Conservation (phyloP, 2,113 vertebrate species). For the Natator depressus region DNA sequence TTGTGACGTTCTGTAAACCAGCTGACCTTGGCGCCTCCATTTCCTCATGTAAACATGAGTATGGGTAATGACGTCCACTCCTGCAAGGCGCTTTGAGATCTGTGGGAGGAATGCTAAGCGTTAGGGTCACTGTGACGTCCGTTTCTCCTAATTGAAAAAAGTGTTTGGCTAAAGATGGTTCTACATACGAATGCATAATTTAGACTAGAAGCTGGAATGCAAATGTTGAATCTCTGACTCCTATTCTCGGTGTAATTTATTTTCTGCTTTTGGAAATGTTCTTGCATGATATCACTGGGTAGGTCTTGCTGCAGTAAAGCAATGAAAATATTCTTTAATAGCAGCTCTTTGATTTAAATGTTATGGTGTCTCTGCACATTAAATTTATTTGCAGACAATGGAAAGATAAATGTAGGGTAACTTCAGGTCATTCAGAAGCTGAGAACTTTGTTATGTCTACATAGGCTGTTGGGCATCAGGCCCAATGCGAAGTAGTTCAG, state of each 20-base stretch:
- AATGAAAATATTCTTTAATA: background rate
- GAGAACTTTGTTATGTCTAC: background rate
- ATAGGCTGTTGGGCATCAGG: background rate
- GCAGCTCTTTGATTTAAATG: background rate
- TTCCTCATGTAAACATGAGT: background rate
- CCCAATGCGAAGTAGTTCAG: background rate
- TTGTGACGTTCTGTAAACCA: background rate
- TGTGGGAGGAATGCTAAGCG: background rate
- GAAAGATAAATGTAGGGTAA: background rate
- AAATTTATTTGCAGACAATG: background rate
- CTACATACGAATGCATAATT: background rate
- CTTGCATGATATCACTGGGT: background rate
- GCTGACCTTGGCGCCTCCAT: background rate
- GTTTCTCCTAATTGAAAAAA: background rate
- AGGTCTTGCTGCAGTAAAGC: background rate
- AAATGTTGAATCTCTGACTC: background rate
- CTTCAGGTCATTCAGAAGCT: background rate
- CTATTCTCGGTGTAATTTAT: background rate
- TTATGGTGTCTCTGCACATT: rapidly evolving
- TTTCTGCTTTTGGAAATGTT: background rate
- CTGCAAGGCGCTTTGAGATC: background rate
- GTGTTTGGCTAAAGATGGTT: background rate
- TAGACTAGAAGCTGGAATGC: background rate
- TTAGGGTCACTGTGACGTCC: background rate
- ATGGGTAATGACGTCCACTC: background rate